These are phyloP conservation scores for Stichopus chloronotus DNA, from an alignment of 35 echinoderm and acorn worm genomes.

Conservation along the genomic window DNA sequence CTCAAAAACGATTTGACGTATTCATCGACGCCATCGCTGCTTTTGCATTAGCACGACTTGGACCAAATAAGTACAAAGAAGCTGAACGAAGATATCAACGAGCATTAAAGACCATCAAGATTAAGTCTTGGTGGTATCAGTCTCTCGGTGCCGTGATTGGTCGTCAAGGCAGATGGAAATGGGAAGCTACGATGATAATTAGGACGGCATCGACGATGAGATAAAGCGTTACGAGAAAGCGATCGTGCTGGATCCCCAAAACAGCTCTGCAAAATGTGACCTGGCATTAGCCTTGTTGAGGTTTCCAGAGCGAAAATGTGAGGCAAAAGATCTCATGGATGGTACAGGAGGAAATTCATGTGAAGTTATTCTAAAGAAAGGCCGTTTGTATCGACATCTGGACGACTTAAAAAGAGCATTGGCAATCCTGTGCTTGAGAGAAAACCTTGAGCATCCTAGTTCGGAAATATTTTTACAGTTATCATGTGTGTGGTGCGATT, in stretches of 20 bases:
- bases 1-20: no score
- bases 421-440: neutral
- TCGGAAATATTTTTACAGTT: conserved; percentile 39
- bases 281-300: neutral
- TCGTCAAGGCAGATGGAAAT: neutral
- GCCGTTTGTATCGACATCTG: conserved; percentile 28
- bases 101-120: no score
- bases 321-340: neutral
- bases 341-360: neutral
- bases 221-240: conserved; percentile 18
- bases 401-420: neutral
- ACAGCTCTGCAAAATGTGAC: neutral
- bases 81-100: no score
- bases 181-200: neutral
- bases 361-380: conserved; percentile 29
- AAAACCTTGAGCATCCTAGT: conserved; percentile 8
- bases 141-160: neutral
- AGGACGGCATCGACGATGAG: conserved; percentile 17
- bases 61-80: conserved; percentile 1
- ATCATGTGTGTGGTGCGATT: neutral
- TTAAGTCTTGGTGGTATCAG: conserved; percentile 34
- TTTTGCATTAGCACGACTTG: neutral
- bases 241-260: conserved; percentile 12
- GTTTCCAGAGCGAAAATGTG: neutral
- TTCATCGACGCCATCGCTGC: no score